Conservation (phyloP, 2,888 invertebrate genomes). For the Peribatodes rhomboidaria region DNA sequence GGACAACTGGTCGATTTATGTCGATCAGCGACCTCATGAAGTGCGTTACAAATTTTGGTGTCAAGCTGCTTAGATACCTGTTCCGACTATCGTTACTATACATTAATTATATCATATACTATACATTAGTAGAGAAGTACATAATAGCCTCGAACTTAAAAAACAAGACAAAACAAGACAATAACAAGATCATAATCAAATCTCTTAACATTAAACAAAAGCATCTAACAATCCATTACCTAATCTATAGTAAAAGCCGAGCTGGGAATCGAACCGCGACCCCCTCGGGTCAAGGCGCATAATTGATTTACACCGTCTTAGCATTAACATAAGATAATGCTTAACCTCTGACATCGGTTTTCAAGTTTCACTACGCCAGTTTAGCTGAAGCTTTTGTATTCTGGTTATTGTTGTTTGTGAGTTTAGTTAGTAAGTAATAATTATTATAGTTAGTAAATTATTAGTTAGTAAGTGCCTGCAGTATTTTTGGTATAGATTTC, state of each 20-base stretch:
- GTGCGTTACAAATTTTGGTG: too few species aligned
- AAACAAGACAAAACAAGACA: too few species aligned
- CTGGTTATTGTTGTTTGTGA: slow-evolving; percentile 17
- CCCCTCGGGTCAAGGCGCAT: slow-evolving; percentile 78
- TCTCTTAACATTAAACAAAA: slow-evolving; percentile 34
- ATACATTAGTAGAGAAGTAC: too few species aligned
- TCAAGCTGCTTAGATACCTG: too few species aligned
- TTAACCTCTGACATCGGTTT: slow-evolving; percentile 81
- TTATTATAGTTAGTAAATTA: background rate
- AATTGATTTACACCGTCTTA: slow-evolving; percentile 83
- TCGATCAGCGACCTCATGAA: too few species aligned
- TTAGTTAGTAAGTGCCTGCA: too few species aligned
- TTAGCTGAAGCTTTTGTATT: slow-evolving; percentile 56
- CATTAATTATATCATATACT: too few species aligned
- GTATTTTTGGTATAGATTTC: too few species aligned
- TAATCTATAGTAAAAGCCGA: slow-evolving; percentile 48
- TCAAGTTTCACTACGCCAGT: slow-evolving; percentile 77
- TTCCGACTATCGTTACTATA: too few species aligned
- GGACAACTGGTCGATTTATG: too few species aligned
- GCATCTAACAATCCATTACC: slow-evolving; percentile 48
- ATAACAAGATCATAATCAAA: slow-evolving; percentile 14
- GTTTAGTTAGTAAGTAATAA: background rate
- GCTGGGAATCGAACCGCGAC: slow-evolving; percentile 54
- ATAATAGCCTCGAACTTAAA: background rate
- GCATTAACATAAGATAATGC: slow-evolving; percentile 86